Conservation (phyloP, 1,140 invertebrate species). For the Agrilus planipennis region DNA sequence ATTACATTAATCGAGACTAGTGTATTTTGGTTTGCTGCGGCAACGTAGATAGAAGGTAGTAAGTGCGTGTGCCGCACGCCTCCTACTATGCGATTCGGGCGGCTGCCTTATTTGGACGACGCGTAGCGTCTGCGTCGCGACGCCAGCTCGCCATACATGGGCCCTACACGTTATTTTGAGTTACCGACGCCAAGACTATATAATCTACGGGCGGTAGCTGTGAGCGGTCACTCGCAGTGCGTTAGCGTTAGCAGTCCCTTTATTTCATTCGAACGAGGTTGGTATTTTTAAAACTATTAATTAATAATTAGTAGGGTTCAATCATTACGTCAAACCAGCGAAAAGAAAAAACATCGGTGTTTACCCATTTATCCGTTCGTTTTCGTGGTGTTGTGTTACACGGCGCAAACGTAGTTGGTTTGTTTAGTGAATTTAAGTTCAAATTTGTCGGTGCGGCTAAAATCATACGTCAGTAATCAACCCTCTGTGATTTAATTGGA, state of each 20-base stretch:
- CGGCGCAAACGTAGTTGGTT: neutral
- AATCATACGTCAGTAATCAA: no score
- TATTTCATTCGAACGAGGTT: conserved; percentile 16
- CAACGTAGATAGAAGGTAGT: conserved; percentile 4
- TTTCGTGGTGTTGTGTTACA: neutral
- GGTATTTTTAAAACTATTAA: conserved; percentile 3
- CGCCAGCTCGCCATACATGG: conserved; percentile 23
- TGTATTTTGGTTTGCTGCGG: no score
- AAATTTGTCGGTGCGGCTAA: neutral
- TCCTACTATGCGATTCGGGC: conserved; percentile 14
- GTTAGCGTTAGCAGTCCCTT: conserved; percentile 15
- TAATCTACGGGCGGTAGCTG: conserved; percentile 7
- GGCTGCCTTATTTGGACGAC: conserved; percentile 26
- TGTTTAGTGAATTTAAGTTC: neutral
- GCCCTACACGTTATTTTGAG: conserved; percentile 18
- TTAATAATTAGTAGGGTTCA: neutral
- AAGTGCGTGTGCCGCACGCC: conserved; percentile 7
- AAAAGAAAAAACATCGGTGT: neutral
- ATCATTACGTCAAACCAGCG: neutral
- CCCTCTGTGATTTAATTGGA: no score
- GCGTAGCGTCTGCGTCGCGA: conserved; percentile 21
- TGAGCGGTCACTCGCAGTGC: conserved; percentile 13
- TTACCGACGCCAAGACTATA: conserved; percentile 13
- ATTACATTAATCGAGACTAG: no score
- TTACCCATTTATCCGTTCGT: neutral